Evolutionary conservation across 1,140 invertebrate genomes (phyloP), one percentile per base, ranked within the genome.

Genomic region (Drosophila neocordata): DNA sequence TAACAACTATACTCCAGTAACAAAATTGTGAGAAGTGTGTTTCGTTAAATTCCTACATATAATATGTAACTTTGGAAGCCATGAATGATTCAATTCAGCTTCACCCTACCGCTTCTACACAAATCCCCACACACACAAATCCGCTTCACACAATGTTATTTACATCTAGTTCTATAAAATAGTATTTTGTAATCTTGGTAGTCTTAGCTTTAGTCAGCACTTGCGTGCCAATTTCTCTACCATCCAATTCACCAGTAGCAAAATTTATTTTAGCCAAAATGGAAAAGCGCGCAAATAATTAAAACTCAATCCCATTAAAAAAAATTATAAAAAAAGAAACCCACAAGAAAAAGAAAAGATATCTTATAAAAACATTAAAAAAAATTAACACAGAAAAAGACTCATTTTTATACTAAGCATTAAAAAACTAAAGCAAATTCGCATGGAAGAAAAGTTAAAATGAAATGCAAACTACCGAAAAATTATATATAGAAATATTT

Each of bases 371-470:
- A 38, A 41, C 22, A 41, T 48, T 18, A 48, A 8, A 44, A 44
- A 24, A 24, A 55, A 6, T 53, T 56, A 67, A 58, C 69, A 72
- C 58, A 53, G 48, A 57, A 73, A 55, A 74, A 77, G 74, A 77
- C 74, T 77, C 65, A 77, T 69, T 77, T 77, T 70, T 77, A 62
- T 77, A 77, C 73, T 73, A 73, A 69, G 74, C 65, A 65, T 73
- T 65, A 73, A 65, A 69, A 37, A n/a, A 34, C 20, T 20, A 41
- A 56, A 24, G 15, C 27, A 27, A 34, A 56, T 69, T 60, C 68
- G 70, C 69, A 52, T 68, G 31, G 51, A 61, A 48, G 27, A 35
- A 65, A 58, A 35, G 27, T 41, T 48, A 44, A 35, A 18, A 44
- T 31, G 37, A 67, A 56, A 56, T 18, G 9, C 52, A 34, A 31